These are phyloP conservation scores for Palythoa grandis DNA, from an alignment of 92 coral and sea anemone genomes.

Conservation along the genomic window DNA sequence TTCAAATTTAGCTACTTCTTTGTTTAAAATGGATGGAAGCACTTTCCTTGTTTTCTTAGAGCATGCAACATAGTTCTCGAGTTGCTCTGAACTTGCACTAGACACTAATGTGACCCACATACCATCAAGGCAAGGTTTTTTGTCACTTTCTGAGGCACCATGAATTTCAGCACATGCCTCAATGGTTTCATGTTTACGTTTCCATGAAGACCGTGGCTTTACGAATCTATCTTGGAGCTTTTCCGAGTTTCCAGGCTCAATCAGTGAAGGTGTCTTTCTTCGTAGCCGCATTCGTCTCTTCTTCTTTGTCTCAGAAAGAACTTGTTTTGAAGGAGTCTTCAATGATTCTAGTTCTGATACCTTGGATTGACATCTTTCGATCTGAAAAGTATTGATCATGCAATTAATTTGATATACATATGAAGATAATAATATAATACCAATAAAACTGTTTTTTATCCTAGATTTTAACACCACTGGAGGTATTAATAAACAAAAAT, in stretches of 20 bases:
- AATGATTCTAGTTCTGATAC: constrained; percentile 37
- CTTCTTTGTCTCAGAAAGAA: constrained; percentile 48
- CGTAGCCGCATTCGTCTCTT: constrained; percentile 42
- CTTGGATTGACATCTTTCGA: constrained; percentile 46
- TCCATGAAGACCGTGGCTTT: constrained; percentile 49
- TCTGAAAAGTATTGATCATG: constrained; percentile 18
- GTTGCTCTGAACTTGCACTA: constrained; percentile 45
- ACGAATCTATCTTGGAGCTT: constrained; percentile 49
- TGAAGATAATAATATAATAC: constrained; percentile 34
- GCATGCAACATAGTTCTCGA: constrained; percentile 37
- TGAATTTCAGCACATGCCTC: constrained; percentile 52
- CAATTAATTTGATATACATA: constrained; percentile 28
- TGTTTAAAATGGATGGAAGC: constrained; percentile 48
- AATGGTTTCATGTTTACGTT: constrained; percentile 54
- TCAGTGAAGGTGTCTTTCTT: constrained; percentile 50
- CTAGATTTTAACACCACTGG: constrained; percentile 30
- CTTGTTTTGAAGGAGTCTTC: constrained; percentile 42
- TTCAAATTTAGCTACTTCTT: constrained; percentile 35
- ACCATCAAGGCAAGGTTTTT: constrained; percentile 66
- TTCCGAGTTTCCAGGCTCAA: constrained; percentile 47
- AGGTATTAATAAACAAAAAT: constrained; percentile 1
- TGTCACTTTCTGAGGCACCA: constrained; percentile 47
- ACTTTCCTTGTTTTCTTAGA: constrained; percentile 48
- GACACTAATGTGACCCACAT: constrained; percentile 61
- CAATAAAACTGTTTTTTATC: constrained; percentile 40